Conservation (phyloP, 2,113 vertebrate genomes). For the Gopherus flavomarginatus region DNA sequence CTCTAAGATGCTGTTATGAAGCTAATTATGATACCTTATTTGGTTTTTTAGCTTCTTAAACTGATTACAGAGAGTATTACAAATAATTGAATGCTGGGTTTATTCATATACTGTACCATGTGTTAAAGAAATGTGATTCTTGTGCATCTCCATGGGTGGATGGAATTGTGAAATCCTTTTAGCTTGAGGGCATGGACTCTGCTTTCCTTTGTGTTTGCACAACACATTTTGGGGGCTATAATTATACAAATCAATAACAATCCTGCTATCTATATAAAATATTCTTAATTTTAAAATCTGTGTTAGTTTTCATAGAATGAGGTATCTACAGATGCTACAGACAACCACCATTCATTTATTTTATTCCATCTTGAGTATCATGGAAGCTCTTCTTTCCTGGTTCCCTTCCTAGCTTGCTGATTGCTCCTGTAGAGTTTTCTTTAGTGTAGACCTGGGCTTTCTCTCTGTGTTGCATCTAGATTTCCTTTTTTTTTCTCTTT, state of each 20-base stretch:
- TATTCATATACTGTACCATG: background rate
- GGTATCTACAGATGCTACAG: background rate
- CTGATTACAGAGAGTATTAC: background rate
- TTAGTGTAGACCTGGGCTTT: background rate
- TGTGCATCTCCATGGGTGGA: background rate
- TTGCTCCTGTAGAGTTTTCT: background rate
- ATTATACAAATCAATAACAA: background rate
- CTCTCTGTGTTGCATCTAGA: background rate
- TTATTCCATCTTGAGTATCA: background rate
- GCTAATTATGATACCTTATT: background rate
- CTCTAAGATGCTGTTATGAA: background rate
- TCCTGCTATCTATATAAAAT: background rate
- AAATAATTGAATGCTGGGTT: background rate
- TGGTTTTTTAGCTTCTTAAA: background rate
- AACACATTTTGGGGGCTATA: background rate
- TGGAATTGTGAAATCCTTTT: background rate
- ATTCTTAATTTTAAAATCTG: background rate
- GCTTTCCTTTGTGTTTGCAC: background rate
- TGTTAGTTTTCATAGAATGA: background rate
- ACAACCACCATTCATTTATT: background rate
- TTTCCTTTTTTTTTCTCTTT: background rate
- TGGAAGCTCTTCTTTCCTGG: background rate
- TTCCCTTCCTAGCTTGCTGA: background rate
- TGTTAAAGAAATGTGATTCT: background rate
- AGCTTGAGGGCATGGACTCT: background rate